Conservation (phyloP, 2,797 vertebrate genomes). For the Cuculus canorus region DNA sequence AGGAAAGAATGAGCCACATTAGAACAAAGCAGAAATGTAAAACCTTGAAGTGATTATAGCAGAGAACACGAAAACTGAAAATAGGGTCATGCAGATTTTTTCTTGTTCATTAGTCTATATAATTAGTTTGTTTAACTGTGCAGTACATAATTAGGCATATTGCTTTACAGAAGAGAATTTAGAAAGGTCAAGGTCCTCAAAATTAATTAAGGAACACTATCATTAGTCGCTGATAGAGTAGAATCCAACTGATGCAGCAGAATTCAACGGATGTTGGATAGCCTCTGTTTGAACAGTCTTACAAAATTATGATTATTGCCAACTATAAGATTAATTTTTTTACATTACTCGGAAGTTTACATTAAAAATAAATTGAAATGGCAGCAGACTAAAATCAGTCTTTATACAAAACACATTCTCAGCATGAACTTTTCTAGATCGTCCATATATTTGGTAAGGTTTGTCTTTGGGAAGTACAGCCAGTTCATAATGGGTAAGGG, state of each 20-base stretch:
- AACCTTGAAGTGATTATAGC: slow-evolving; percentile 55
- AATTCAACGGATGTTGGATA: neutral
- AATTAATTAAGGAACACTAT: slow-evolving; percentile 62
- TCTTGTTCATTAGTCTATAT: slow-evolving; percentile 67
- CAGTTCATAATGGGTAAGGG: neutral
- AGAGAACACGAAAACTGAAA: slow-evolving; percentile 56
- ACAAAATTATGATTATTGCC: neutral
- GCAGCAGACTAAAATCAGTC: neutral
- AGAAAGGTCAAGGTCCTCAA: slow-evolving; percentile 63
- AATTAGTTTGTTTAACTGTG: slow-evolving; percentile 74
- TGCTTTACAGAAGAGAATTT: slow-evolving; percentile 67
- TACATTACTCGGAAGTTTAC: neutral
- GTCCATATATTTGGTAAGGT: neutral
- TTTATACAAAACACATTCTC: neutral
- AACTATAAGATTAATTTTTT: neutral
- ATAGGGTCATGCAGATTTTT: slow-evolving; percentile 56
- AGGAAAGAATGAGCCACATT: slow-evolving; percentile 15
- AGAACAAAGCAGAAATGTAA: slow-evolving; percentile 36
- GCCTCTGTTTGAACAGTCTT: neutral
- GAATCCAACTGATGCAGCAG: slow-evolving; percentile 38
- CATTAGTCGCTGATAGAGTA: slow-evolving; percentile 23
- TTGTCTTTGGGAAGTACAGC: neutral
- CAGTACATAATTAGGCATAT: slow-evolving; percentile 67
- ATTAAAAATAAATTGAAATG: slow-evolving; percentile 14
- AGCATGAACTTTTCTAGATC: neutral